Percentiles rank a stretch among this genome's conserved stretches.
Conservation (phyloP, 2,797 vertebrate species). For the Lithobates sylvaticus region DNA sequence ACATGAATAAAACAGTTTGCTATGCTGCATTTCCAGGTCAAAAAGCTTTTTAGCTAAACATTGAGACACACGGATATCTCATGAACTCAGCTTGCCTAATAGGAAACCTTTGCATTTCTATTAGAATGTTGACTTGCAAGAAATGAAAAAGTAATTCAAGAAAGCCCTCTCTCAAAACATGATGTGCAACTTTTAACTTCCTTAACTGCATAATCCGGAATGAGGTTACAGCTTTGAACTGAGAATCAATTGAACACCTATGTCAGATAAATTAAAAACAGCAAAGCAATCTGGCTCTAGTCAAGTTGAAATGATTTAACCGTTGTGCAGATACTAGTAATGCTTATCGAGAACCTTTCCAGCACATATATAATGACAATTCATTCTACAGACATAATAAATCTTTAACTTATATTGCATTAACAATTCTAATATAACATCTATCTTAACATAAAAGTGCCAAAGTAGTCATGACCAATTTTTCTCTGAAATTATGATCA, state of each 20-base stretch:
- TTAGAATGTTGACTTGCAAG: neutral
- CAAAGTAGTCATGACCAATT: too few relatives aligned
- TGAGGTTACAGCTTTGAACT: conserved; percentile 35
- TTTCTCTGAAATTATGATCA: too few relatives aligned
- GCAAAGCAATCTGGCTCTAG: conserved; percentile 30
- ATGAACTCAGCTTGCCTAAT: neutral
- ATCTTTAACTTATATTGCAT: neutral
- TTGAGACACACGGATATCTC: neutral
- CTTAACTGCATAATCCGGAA: neutral
- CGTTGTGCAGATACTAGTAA: neutral
- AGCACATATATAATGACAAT: conserved; percentile 1
- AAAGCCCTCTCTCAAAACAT: neutral
- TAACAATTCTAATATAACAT: neutral
- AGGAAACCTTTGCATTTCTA: neutral
- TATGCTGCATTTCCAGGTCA: neutral
- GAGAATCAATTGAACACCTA: conserved; percentile 21
- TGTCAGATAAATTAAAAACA: conserved; percentile 34
- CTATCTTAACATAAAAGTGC: too few relatives aligned
- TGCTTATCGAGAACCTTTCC: neutral
- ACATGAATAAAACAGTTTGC: conserved; percentile 37
- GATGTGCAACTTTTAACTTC: neutral
- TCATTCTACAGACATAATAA: neutral
- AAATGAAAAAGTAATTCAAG: neutral
- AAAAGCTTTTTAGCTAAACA: neutral
- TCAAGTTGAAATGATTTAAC: conserved; percentile 34